Evolutionary conservation across 2,888 invertebrate genomes (phyloP), one percentile per base, ranked within the genome.

Genomic region (Eupelmus urozonus): DNA sequence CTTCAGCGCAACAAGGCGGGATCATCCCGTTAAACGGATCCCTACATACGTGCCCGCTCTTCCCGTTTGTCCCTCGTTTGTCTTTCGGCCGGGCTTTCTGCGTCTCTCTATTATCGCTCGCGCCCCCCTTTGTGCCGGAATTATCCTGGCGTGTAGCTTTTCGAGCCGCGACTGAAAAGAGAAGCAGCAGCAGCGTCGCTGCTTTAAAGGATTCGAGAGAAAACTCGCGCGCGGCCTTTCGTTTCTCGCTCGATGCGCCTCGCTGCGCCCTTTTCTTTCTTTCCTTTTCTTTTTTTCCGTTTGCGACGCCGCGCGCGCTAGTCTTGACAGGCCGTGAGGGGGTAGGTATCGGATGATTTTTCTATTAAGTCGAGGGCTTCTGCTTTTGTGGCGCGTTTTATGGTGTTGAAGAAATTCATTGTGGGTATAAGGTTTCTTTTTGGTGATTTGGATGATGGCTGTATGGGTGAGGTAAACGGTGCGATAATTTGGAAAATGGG

Each of bases 1-100:
- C 78, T 81, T 80, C 80, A 69, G 77, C 78, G 42, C 27, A 55
- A 29, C 34, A n/a, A 29, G 66, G n/a, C 57, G 23, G 84, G 88
- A 88, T 89, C 86, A 89, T 87, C 88, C 88, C 84, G 88, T 87
- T 89, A 89, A 88, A 88, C 87, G 85, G 88, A 88, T 87, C 88
- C 86, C 78, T 67, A 53, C 53, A 18, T 40, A 51, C 70, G 57
- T 67, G 69, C 75, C 45, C 60, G 76, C 81, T 83, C 77, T 82
- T 45, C 5, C 9, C 49, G n/a, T 23, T 27, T n/a, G n/a, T n/a
- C n/a, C 49, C 57, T 29, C 16, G 40, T 63, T 59, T 59, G 53
- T 53, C 53, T 76, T 77, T 80, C 82, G 13, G 45, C 34, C 3
- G 9, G 34, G 3, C 76, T 79, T 79, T n/a, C n/a, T 73, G 74